Conservation (phyloP, 2,888 invertebrate genomes). For the Lasiommata megera region DNA sequence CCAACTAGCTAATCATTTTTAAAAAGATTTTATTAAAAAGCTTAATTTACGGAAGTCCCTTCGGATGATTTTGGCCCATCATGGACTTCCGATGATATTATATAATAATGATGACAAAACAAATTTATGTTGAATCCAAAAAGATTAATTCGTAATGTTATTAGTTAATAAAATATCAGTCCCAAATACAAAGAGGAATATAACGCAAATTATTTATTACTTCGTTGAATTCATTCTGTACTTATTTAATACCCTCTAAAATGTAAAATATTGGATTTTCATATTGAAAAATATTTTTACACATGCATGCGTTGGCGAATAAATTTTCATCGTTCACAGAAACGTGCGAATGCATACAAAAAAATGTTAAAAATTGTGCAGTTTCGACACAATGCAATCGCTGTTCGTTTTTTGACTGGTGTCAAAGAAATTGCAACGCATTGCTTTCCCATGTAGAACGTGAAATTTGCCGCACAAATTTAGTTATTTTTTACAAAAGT, state of each 20-base stretch:
- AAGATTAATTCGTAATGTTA: too few relatives aligned
- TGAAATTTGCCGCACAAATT: background rate
- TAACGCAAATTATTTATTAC: background rate
- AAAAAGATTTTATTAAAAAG: too few relatives aligned
- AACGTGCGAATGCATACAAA: constrained; percentile 11
- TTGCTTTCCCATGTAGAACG: background rate
- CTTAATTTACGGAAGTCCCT: too few relatives aligned
- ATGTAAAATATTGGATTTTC: constrained; percentile 2
- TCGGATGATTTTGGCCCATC: too few relatives aligned
- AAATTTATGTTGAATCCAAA: too few relatives aligned
- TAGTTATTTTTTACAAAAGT: background rate
- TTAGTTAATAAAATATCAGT: too few relatives aligned
- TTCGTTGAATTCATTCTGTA: too few relatives aligned
- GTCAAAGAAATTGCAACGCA: constrained; percentile 11
- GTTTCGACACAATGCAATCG: constrained; percentile 7
- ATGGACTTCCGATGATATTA: too few relatives aligned
- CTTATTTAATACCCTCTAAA: background rate
- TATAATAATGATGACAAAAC: too few relatives aligned
- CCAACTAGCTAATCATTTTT: too few relatives aligned
- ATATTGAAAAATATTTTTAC: constrained; percentile 8
- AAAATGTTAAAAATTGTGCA: constrained; percentile 6
- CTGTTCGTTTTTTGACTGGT: constrained; percentile 5
- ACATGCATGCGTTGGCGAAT: background rate
- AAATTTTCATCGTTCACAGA: constrained; percentile 4
- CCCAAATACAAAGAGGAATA: background rate